phyloP scores from a whole-genome alignment of 1,140 invertebrate species.

The Cardiocondyla obscurior region DNA sequence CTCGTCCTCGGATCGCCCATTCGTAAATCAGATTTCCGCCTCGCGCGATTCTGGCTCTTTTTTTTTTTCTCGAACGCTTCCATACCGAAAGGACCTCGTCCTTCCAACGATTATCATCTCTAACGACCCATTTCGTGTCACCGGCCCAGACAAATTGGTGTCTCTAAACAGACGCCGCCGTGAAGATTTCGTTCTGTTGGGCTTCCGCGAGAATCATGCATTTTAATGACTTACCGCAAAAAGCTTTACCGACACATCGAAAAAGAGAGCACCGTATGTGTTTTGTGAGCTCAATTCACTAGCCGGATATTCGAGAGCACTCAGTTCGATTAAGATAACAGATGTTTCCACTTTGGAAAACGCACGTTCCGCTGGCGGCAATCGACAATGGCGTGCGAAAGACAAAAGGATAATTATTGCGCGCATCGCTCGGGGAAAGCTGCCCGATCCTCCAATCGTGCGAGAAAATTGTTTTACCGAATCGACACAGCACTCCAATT shows the following conservation, averaged over 20 bases:
- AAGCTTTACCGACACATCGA: background rate
- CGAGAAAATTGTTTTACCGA: background rate
- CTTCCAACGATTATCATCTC: conserved; percentile 33
- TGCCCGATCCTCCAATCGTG: background rate
- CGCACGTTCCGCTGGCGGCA: background rate
- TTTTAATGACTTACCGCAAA: background rate
- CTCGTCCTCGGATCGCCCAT: background rate
- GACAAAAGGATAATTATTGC: background rate
- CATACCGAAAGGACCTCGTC: background rate
- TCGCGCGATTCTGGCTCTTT: background rate
- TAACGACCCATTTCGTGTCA: conserved; percentile 41
- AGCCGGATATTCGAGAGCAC: background rate
- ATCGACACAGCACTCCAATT: background rate
- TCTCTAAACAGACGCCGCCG: background rate
- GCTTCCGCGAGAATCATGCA: conserved; percentile 16
- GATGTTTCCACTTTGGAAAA: background rate
- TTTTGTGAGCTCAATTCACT: background rate
- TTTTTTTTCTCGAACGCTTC: background rate
- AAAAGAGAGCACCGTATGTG: background rate
- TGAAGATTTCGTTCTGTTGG: background rate
- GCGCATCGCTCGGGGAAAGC: background rate
- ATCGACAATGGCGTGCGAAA: background rate
- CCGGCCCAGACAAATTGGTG: conserved; percentile 33
- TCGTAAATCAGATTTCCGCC: conserved; percentile 6
- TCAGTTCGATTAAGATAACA: background rate